Base-by-base conservation (phyloP, 2,888 invertebrate genomes). In the Lingula anatina region DNA sequence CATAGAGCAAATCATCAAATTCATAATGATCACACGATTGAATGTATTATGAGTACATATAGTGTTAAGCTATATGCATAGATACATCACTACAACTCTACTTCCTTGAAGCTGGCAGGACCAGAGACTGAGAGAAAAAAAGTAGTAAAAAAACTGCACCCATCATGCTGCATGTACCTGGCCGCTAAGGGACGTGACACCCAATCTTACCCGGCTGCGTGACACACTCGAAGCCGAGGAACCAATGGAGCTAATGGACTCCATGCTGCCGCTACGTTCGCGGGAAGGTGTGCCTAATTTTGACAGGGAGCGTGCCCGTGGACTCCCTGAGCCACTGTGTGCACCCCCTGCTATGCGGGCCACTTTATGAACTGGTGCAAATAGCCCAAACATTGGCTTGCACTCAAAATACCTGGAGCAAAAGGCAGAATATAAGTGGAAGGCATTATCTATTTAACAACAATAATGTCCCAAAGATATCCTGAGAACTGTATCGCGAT, bases 341-440 rank as follows among this genome's bases (percentile, higher is more conserved):
- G 47, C 42, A n/a, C 53, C 48, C 20, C 54, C 54, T 0, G 58
- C 56, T 40, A 90, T 89, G 56, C 87, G 85, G 64, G 87, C 55
- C 25, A 96, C 90, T 81, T 96, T 96, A 68, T 88, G 84, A 50
- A 88, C 81, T 2, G 95, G 94, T 24, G 94, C 92, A 79, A 97
- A 97, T 54, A 97, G 82, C 2, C 97, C 97, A 79, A 87, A 89
- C 71, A 89, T 87, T 36, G 89, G 87, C 56, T 85, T 83, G 77
- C 96, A 97, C 60, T 89, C 87, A 80, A 97, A 97, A 81, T 97
- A 97, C 80, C 95, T 76, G 59, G 15, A 44, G 47, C 47, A n/a
- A 49, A 40, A 44, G 31, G 31, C 15, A 9, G 15, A 15, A 31
- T 15, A 31, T n/a, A n/a, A n/a, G 25, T 5, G 5, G 35, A 35